Percentiles rank a stretch among this genome's conserved stretches.
Evolutionary conservation across 2,797 vertebrate genomes (phyloP).

Genomic region (Mallotus villosus): DNA sequence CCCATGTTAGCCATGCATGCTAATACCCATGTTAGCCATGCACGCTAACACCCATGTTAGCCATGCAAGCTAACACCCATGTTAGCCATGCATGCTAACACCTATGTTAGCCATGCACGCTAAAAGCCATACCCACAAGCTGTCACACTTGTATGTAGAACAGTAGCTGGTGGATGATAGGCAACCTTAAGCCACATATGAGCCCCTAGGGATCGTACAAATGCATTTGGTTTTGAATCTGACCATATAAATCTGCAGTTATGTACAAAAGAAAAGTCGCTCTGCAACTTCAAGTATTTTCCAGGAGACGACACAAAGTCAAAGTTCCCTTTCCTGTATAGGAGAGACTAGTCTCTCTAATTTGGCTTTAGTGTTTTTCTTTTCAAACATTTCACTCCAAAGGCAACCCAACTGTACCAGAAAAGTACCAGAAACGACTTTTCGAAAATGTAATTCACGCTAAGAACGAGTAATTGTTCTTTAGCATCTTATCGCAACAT

Average conservation of each 20-base stretch:
- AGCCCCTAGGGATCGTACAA: constrained; percentile 17
- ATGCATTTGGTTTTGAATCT: constrained; percentile 25
- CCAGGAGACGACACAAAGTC: constrained; percentile 71
- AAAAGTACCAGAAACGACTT: constrained; percentile 58
- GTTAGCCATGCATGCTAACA: constrained; percentile 39
- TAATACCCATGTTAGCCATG: constrained; percentile 24
- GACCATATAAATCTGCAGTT: constrained; percentile 14
- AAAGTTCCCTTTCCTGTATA: constrained; percentile 36
- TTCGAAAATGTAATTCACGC: constrained; percentile 31
- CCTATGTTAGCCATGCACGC: constrained; percentile 27
- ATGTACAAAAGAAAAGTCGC: no score
- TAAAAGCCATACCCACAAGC: no score
- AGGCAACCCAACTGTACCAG: constrained; percentile 20
- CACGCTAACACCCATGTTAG: constrained; percentile 9
- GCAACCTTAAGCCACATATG: constrained; percentile 28
- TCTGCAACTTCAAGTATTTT: constrained; percentile 73
- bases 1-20: no score
- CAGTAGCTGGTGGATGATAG: neutral
- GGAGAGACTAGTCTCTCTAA: neutral
- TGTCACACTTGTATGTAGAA: no score
- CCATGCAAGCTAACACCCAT: constrained; percentile 35
- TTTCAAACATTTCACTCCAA: constrained; percentile 42
- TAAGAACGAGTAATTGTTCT: constrained; percentile 24
- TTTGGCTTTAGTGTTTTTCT: constrained; percentile 54
- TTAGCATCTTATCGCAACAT: constrained; percentile 33